A percentile compares a stretch with the other conserved stretches of the same genome.
Conservation (phyloP, 2,113 vertebrate genomes). For the Ceyx melanurus region DNA sequence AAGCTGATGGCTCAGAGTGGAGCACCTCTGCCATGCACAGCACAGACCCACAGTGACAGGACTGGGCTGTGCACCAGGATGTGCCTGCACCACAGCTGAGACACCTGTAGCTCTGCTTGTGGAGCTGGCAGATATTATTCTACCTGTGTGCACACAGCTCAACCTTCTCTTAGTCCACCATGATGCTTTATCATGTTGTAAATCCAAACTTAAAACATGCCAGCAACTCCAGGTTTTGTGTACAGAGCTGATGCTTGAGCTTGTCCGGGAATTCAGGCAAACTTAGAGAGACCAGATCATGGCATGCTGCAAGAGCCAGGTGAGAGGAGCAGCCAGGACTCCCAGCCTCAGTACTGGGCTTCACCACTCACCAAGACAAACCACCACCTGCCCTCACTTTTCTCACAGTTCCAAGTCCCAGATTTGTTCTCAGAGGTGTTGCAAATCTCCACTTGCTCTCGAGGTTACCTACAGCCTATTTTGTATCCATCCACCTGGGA, state of each 20-base stretch:
- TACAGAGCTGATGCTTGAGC: not conserved
- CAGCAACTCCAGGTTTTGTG: not conserved
- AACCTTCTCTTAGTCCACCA: not conserved
- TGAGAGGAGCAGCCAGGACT: not conserved
- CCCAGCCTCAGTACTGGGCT: not conserved
- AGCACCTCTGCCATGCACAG: not conserved
- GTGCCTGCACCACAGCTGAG: rapidly evolving
- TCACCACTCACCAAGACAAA: not conserved
- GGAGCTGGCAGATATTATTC: not conserved
- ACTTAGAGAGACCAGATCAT: not conserved
- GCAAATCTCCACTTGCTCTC: not conserved
- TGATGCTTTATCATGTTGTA: rapidly evolving
- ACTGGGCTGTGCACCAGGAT: rapidly evolving
- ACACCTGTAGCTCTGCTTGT: not conserved
- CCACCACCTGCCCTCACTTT: not conserved
- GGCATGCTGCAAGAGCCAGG: not conserved
- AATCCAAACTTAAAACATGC: not conserved
- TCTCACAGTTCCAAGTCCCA: not conserved
- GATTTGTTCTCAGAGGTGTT: not conserved
- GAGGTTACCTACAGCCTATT: not conserved
- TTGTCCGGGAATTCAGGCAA: not conserved
- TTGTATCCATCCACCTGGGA: not conserved
- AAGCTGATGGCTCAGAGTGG: not conserved
- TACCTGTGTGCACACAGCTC: rapidly evolving
- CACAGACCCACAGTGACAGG: rapidly evolving